Percentiles rank a stretch among this genome's conserved stretches.
Evolutionary conservation across 37 sponge, comb jelly and placozoan genomes (phyloP).

Genomic region (Crambe crambe): DNA sequence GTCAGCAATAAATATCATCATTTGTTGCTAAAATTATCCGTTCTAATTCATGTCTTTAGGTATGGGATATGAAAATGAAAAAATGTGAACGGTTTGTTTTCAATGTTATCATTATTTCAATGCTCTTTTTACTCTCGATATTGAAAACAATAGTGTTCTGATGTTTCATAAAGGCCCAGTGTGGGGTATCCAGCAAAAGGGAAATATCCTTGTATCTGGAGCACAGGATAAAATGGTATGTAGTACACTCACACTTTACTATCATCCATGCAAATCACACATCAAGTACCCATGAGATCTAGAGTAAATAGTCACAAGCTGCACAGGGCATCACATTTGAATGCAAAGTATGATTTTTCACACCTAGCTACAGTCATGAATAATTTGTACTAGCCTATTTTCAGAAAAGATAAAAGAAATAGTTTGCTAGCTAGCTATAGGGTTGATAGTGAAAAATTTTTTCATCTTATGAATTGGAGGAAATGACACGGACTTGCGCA

Average conservation of each 20-base stretch:
- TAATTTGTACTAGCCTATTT: no score
- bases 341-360: no score
- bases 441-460: no score
- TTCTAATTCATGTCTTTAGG: constrained; percentile 13
- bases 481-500: no score
- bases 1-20: constrained; percentile 3
- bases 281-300: background rate
- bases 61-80: constrained; percentile 70
- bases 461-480: no score
- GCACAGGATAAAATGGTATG: constrained; percentile 76
- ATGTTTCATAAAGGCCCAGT: constrained; percentile 68
- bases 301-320: background rate
- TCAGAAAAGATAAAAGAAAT: no score
- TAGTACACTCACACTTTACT: no score
- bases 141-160: constrained; percentile 41
- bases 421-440: no score
- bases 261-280: background rate
- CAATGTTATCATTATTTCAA: background rate
- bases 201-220: constrained; percentile 67
- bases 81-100: constrained; percentile 73
- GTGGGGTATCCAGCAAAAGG: constrained; percentile 63
- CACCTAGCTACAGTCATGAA: no score
- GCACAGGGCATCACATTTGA: no score
- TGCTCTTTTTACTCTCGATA: background rate
- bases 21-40: background rate